Percentiles rank a stretch among this genome's conserved stretches.
Conservation (phyloP, 92 coral and sea anemone genomes). For the Bergia sp. region DNA sequence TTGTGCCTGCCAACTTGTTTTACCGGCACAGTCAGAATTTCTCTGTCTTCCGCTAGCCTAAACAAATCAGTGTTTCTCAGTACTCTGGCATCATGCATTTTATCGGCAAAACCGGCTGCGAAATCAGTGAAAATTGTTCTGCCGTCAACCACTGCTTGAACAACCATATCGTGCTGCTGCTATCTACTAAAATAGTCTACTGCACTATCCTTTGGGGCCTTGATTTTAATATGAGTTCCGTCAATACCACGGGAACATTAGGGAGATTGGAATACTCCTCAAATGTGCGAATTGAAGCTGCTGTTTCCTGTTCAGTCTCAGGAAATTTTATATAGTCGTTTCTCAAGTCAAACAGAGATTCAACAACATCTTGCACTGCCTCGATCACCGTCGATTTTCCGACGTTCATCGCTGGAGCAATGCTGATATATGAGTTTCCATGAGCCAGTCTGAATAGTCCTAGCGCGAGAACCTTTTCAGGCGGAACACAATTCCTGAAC, state of each 20-base stretch:
- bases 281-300: too few species aligned
- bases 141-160: too few species aligned
- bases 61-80: background rate
- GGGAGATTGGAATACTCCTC: too few species aligned
- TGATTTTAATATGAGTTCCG: too few species aligned
- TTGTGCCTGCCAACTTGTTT: background rate
- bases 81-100: background rate
- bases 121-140: too few species aligned
- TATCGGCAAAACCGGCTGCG: too few species aligned
- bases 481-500: slow-evolving; percentile 4
- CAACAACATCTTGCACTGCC: background rate
- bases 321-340: background rate
- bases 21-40: background rate
- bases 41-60: background rate
- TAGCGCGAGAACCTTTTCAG: background rate
- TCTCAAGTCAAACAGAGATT: background rate
- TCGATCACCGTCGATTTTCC: slow-evolving; percentile 11
- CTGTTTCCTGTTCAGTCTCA: background rate
- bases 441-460: slow-evolving; percentile 27
- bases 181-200: too few species aligned
- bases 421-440: slow-evolving; percentile 10
- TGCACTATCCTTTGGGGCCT: too few species aligned
- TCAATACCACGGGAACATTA: too few species aligned
- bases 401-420: background rate
- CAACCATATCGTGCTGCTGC: too few species aligned